Percentiles rank a stretch among this genome's conserved stretches.
These are phyloP conservation scores for Zhuqinia jingwanae DNA, from an alignment of 2,888 invertebrate species.

Conservation along the genomic window DNA sequence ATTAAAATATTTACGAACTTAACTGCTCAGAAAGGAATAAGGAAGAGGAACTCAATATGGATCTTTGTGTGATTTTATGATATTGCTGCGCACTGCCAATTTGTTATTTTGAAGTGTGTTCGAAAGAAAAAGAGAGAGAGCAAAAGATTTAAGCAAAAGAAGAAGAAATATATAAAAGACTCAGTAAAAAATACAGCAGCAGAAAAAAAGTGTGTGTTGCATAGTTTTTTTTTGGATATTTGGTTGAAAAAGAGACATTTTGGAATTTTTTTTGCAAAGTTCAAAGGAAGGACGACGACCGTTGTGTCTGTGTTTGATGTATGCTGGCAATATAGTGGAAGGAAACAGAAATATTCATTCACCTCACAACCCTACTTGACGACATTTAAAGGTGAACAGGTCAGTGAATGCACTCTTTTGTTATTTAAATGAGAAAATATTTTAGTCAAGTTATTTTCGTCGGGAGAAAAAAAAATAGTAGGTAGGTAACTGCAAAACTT, in stretches of 20 bases:
- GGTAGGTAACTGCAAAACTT: no score
- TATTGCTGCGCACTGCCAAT: conserved; percentile 17
- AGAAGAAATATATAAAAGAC: no score
- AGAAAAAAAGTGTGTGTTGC: no score
- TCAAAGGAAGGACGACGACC: no score
- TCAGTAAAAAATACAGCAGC: neutral
- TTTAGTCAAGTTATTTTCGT: neutral
- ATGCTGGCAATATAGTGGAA: neutral
- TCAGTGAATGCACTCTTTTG: neutral
- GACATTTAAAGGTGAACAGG: conserved; percentile 4
- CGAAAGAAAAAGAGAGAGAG: neutral
- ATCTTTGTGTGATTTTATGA: conserved; percentile 16
- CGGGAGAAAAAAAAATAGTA: no score
- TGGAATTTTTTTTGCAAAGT: conserved; percentile 14
- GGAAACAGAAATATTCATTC: neutral
- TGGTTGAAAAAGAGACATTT: neutral
- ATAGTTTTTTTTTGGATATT: no score
- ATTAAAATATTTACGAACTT: conserved; percentile 11
- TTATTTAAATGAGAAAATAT: neutral
- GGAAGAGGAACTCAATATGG: neutral
- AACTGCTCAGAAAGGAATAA: conserved; percentile 24
- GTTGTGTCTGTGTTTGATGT: neutral
- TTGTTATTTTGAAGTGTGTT: conserved; percentile 14
- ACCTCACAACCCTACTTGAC: neutral
- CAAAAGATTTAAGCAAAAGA: no score